Percentiles rank a stretch among this genome's conserved stretches.
Evolutionary conservation across 2,888 invertebrate species (phyloP).

Genomic region (Uloborus plumipes): DNA sequence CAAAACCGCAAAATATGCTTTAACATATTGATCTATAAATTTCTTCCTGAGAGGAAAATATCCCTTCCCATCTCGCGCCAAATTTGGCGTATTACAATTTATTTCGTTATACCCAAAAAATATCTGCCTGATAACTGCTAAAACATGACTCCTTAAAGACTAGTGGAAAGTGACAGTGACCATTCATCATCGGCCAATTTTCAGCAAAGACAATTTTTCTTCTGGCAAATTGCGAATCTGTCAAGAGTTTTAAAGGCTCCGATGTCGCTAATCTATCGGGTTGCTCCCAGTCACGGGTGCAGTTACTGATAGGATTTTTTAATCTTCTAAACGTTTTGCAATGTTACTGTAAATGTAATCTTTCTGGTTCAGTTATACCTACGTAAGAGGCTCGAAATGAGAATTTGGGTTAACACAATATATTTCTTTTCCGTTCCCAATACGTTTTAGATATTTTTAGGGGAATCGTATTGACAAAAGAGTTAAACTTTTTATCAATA

Average conservation of each 20-base stretch:
- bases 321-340: conserved; percentile 58
- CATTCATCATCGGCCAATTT: conserved; percentile 48
- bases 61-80: conserved; percentile 15
- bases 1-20: conserved; percentile 32
- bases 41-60: conserved; percentile 28
- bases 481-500: too few species aligned
- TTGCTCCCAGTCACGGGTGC: conserved; percentile 37
- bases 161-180: conserved; percentile 25
- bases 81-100: conserved; percentile 52
- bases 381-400: neutral
- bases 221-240: conserved; percentile 55
- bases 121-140: conserved; percentile 33
- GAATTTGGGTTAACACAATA: too few species aligned
- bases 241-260: conserved; percentile 58
- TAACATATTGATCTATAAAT: conserved; percentile 58
- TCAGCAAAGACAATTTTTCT: conserved; percentile 54
- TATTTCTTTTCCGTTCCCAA: too few species aligned
- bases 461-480: too few species aligned
- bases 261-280: conserved; percentile 54
- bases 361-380: conserved; percentile 41
- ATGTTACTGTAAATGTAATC: conserved; percentile 34
- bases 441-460: too few species aligned
- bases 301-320: conserved; percentile 39
- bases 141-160: conserved; percentile 48
- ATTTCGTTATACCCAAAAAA: conserved; percentile 35